Percentiles rank a stretch among this genome's conserved stretches.
Conservation (phyloP, 2,888 invertebrate species). For the Drepana falcataria region DNA sequence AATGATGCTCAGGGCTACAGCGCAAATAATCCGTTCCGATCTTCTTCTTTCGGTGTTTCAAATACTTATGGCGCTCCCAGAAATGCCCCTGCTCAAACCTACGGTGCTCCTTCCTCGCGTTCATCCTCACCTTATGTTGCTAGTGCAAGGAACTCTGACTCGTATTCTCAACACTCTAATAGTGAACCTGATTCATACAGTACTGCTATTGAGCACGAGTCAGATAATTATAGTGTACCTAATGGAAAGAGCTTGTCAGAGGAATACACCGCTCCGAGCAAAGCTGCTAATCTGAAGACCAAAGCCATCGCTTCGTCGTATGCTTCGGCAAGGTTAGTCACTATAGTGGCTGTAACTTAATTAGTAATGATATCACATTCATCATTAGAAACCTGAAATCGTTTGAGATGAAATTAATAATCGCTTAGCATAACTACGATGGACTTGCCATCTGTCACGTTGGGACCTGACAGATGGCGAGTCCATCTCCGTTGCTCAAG, state of each 20-base stretch:
- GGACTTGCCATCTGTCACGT: no score
- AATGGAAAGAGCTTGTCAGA: constrained; percentile 42
- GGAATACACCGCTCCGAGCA: constrained; percentile 60
- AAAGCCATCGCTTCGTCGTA: constrained; percentile 48
- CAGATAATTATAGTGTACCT: constrained; percentile 59
- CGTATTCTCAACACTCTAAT: constrained; percentile 29
- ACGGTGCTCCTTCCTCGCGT: constrained; percentile 30
- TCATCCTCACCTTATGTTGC: constrained; percentile 35
- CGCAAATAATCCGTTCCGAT: constrained; percentile 32
- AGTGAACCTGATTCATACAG: constrained; percentile 43
- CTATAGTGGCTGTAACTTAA: not conserved
- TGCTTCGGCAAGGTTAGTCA: constrained; percentile 35
- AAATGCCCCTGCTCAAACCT: constrained; percentile 19
- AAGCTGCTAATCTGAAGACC: constrained; percentile 41
- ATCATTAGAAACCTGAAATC: no score
- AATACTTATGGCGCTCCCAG: constrained; percentile 38
- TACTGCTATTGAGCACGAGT: constrained; percentile 33
- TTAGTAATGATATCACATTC: no score
- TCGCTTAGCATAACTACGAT: no score
- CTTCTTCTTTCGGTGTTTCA: constrained; percentile 22
- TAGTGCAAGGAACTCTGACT: constrained; percentile 27
- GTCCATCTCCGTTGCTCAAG: no score
- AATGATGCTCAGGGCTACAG: constrained; percentile 37
- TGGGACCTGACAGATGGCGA: no score
- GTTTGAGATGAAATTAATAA: no score